These are phyloP conservation scores for Leistus spinibarbis DNA, from an alignment of 2,888 invertebrate genomes.

Conservation along the genomic window DNA sequence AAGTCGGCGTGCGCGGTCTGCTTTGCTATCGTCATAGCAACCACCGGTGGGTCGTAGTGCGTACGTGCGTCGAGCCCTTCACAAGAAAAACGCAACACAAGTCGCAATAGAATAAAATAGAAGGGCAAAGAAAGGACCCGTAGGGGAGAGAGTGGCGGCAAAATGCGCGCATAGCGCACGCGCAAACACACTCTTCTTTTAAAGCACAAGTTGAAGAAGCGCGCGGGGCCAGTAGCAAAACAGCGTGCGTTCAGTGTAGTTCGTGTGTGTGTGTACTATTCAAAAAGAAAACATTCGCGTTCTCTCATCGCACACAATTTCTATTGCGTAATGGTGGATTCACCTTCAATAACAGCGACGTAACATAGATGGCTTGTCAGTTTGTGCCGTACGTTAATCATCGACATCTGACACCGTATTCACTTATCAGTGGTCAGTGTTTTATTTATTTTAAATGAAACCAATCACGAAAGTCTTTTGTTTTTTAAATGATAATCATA, in stretches of 20 bases:
- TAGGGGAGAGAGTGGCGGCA: background rate
- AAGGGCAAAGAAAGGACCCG: background rate
- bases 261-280: background rate
- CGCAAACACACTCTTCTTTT: background rate
- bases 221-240: background rate
- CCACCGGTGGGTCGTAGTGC: constrained; percentile 1
- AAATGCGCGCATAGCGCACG: background rate
- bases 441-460: background rate
- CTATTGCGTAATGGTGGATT: constrained; percentile 10
- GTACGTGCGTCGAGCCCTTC: constrained; percentile 2
- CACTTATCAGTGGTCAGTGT: constrained; percentile 6
- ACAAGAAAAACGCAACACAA: background rate
- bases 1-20: background rate
- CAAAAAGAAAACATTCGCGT: background rate
- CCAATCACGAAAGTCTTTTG: background rate
- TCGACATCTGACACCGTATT: background rate
- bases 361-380: constrained; percentile 26
- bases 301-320: background rate
- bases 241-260: background rate
- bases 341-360: background rate
- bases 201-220: background rate
- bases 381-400: constrained; percentile 12
- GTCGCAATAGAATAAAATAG: background rate
- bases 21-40: background rate
- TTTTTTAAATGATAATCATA: background rate